Evolutionary conservation across 2,113 vertebrate species (phyloP), one percentile per base, ranked within the genome.

Genomic region (Platysternon megacephalum): DNA sequence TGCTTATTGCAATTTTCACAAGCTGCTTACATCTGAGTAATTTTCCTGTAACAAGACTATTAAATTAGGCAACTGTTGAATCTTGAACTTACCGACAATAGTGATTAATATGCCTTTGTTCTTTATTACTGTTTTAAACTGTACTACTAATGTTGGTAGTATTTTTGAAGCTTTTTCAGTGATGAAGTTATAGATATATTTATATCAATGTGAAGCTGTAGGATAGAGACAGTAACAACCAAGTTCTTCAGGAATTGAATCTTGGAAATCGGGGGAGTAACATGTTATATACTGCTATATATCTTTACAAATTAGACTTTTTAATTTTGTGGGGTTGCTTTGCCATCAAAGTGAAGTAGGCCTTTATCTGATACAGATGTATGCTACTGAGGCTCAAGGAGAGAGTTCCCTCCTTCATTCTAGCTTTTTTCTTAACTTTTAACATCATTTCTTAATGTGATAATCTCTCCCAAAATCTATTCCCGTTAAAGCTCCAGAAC

Each of bases 31-130:
- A 97, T 88, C 68, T 32, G 86, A 95, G 96, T 93, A 86, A 96
- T 97, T 95, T 95, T 87, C 94, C 93, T 91, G 84, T 87, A 95
- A 95, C 91, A 97, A 95, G 86, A 84, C 52, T 91, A 98, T 98
- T 98, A 96, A 97, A 97, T 96, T 94, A 97, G 91, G 82, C 88
- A 97, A 93, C 90, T 93, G 93, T 17, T 88, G 88, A 93, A 96
- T 95, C 52, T 44, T 91, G 80, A 87, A 86, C 81, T 95, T 94
- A 94, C 86, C 16, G 6, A 88, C 88, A 97, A 83, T 74, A 87
- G 90, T 93, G 97, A 89, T 97, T 97, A 97, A 95, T 88, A 83
- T 8, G n/a, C 46, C 48, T 95, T 89, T 96, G 91, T 96, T 86
- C 78, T 95, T 87, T 3, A 21, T 86, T 97, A 91, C 72, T 79